These are phyloP conservation scores for Cerceris rybyensis DNA, from an alignment of 2,888 invertebrate genomes.

Conservation along the genomic window DNA sequence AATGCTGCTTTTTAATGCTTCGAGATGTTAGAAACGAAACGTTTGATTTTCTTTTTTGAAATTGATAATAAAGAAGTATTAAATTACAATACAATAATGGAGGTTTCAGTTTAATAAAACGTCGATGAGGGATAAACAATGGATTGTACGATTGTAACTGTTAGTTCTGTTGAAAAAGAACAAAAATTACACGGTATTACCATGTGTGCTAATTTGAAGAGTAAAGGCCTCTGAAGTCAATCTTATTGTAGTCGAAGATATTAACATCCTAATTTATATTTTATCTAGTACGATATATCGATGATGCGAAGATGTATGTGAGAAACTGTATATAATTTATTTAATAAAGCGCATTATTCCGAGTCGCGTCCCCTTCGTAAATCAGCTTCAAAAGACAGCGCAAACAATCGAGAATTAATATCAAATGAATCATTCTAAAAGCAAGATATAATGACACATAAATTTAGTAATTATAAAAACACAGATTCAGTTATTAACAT, in stretches of 20 bases:
- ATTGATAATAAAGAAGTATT: background rate
- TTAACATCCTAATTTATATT: conserved; percentile 64
- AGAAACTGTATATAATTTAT: conserved; percentile 79
- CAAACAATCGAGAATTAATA: background rate
- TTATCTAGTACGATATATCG: conserved; percentile 45
- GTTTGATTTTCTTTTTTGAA: background rate
- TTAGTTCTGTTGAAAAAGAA: background rate
- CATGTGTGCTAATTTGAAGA: conserved; percentile 37
- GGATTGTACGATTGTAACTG: background rate
- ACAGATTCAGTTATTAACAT: too few species aligned
- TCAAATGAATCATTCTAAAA: too few species aligned
- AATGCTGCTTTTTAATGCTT: background rate
- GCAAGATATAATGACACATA: too few species aligned
- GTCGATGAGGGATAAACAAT: background rate
- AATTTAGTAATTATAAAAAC: too few species aligned
- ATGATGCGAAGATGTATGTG: conserved; percentile 61
- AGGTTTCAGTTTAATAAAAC: too few species aligned
- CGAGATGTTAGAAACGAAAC: background rate
- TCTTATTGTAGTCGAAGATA: conserved; percentile 77
- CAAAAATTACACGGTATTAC: conserved; percentile 19
- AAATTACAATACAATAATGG: background rate
- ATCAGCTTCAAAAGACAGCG: background rate
- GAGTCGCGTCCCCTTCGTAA: background rate
- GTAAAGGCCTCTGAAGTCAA: conserved; percentile 78
- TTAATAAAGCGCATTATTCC: conserved; percentile 75